Percentiles rank a stretch among this genome's conserved stretches.
Evolutionary conservation across 2,888 invertebrate genomes (phyloP).

Genomic region (Brachylomia viminalis): DNA sequence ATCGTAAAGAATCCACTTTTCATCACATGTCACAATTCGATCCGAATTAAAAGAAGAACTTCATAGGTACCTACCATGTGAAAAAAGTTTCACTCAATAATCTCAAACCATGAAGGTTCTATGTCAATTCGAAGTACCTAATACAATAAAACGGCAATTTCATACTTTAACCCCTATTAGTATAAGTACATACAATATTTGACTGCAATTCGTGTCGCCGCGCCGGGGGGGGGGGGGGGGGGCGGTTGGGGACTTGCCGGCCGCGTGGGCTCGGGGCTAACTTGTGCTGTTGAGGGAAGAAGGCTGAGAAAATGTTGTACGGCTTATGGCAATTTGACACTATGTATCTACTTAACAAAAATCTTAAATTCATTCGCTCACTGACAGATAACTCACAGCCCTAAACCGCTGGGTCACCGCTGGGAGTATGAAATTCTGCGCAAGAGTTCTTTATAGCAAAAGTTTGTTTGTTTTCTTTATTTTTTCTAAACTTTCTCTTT

Average conservation of each 20-base stretch:
- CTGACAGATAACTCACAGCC: background rate
- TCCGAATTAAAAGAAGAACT: no score
- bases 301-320: slow-evolving; percentile 18
- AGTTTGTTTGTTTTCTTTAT: no score
- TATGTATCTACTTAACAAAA: background rate
- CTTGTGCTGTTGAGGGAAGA: background rate
- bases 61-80: no score
- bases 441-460: background rate
- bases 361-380: background rate
- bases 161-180: no score
- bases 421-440: background rate
- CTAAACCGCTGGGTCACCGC: background rate
- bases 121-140: no score
- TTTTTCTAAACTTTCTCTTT: no score
- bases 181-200: slow-evolving; percentile 1
- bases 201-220: slow-evolving; percentile 30
- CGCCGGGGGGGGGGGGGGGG: no score
- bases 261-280: background rate
- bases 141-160: no score
- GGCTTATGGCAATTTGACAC: background rate
- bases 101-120: no score
- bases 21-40: no score
- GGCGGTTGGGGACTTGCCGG: slow-evolving; percentile 21
- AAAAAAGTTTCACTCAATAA: no score
- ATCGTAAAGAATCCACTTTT: no score